These are phyloP conservation scores for Chlorospingus semifuscus DNA, from an alignment of 2,797 vertebrate species.

Conservation along the genomic window DNA sequence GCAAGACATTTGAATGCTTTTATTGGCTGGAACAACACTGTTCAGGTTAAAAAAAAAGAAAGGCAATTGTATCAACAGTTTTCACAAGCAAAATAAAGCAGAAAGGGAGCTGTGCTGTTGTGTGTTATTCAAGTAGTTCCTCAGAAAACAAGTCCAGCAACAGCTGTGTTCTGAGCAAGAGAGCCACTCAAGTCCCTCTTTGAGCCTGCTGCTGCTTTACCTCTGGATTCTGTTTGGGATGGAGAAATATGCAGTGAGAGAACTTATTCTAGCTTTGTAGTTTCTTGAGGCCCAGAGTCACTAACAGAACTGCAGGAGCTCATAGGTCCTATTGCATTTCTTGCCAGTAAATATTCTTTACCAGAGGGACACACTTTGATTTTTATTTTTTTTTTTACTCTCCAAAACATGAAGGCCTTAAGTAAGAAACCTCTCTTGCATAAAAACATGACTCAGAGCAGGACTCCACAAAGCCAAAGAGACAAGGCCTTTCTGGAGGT, in stretches of 20 bases:
- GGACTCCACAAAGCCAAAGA: neutral
- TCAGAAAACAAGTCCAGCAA: neutral
- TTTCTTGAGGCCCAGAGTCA: neutral
- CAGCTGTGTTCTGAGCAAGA: neutral
- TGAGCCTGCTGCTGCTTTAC: neutral
- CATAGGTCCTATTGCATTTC: neutral
- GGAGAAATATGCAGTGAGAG: neutral
- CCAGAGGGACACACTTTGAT: neutral
- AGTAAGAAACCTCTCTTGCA: neutral
- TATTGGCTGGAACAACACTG: neutral
- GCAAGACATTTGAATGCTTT: neutral
- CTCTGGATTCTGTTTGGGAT: neutral
- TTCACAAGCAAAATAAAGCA: neutral
- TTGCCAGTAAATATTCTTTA: neutral
- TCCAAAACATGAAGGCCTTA: neutral
- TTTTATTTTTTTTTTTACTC: neutral
- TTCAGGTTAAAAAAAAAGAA: neutral
- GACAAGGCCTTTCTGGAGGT: accelerated
- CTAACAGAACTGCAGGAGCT: neutral
- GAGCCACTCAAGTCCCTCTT: neutral
- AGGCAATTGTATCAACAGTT: neutral
- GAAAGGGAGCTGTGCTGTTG: neutral
- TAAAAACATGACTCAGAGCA: neutral
- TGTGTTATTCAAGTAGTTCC: neutral
- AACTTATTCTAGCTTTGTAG: neutral